Conservation (phyloP, 1,140 invertebrate genomes). For the Bombus breviceps region DNA sequence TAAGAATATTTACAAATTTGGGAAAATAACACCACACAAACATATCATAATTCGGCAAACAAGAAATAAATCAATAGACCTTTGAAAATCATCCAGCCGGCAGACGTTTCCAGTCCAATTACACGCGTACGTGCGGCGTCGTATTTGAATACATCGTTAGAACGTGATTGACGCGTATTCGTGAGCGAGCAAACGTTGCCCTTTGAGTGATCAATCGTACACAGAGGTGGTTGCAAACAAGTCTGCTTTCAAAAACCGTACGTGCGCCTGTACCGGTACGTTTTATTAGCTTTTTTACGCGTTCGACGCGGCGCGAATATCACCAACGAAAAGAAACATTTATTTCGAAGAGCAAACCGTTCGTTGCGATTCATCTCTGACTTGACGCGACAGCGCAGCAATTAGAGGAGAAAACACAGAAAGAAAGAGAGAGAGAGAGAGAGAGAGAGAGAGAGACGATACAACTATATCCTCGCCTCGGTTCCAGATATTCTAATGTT, state of each 20-base stretch:
- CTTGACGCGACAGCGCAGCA: background rate
- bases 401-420: background rate
- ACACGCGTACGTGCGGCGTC: constrained; percentile 16
- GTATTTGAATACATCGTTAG: constrained; percentile 52
- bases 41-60: background rate
- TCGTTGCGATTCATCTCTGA: background rate
- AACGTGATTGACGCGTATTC: constrained; percentile 55
- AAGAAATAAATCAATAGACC: constrained; percentile 5
- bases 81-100: background rate
- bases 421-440: no score
- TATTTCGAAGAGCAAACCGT: background rate
- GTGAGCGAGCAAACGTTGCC: constrained; percentile 56
- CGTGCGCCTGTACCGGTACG: background rate
- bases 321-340: background rate
- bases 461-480: no score
- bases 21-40: background rate
- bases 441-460: no score
- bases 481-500: no score
- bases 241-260: constrained; percentile 42
- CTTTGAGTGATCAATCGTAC: constrained; percentile 54
- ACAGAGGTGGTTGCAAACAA: constrained; percentile 20
- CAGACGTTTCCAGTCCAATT: constrained; percentile 46
- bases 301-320: background rate
- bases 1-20: background rate
- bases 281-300: constrained; percentile 21